Base-by-base conservation (phyloP, 2,797 vertebrate species). In the Mormyrops attenuatus region DNA sequence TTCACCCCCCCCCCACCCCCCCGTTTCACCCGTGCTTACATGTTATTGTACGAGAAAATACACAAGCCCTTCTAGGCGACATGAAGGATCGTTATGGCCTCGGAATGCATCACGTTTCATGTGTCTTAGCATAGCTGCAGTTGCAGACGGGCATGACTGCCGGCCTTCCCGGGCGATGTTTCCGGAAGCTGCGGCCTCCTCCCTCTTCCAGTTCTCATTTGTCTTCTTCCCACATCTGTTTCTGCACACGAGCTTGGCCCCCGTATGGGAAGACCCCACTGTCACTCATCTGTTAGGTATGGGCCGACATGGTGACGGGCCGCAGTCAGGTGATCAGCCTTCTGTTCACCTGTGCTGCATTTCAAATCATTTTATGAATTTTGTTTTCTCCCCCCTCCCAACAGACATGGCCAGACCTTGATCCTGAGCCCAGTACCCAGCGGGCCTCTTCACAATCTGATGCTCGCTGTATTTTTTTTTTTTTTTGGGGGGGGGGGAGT, bases 51-150 rank as follows among this genome's bases (percentile, higher is more conserved):
- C 26, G 52, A 87, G 52, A 17, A 57, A 20, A 15, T 8, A 69
- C 11, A 38, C 5, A 11, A 26, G 13, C 53, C 34, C 50, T 47
- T 22, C 38, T 50, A 80, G 55, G 26, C 44, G 9, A 30, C 22
- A n/a, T 63, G 41, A 20, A 17, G 34, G 66, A n/a, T 17, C 0
- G 2, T 52, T 15, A 53, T 34, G 41, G 4, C 22, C 17, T 85
- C n/a, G 13, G 57, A 50, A 20, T 0, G 26, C 55, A 2, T 38
- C n/a, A 0, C 6, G 22, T 85, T 89, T 69, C 30, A 52, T 69
- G 55, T 8, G 26, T 53, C 63, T 94, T 93, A 20, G 90, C 91
- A 91, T 90, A 90, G 90, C 91, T 92, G 86, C 34, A 53, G 60
- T 53, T 44, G 26, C 44, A 52, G 11, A 55, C 8, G 15, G 38